Percentiles rank a stretch among this genome's conserved stretches.
phyloP scores from a whole-genome alignment of 2,113 vertebrate species.

The Cinclus mexicanus region DNA sequence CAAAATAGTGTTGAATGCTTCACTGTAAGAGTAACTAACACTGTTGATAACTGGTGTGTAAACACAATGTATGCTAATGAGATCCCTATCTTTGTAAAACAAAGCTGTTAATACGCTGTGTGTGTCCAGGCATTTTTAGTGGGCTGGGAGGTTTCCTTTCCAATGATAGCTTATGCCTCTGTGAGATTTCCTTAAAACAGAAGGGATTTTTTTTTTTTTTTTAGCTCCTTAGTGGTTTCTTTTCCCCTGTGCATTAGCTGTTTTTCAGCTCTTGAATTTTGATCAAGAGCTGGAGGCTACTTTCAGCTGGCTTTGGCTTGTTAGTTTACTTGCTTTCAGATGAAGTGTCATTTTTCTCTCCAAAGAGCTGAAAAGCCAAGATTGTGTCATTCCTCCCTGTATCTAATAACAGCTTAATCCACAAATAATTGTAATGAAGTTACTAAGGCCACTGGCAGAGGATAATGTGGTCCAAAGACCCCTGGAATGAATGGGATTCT shows the following conservation, averaged over 20 bases:
- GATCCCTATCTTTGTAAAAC: not conserved
- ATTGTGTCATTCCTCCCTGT: not conserved
- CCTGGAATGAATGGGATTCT: not conserved
- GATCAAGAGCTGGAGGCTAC: not conserved
- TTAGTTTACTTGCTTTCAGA: not conserved
- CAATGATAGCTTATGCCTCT: not conserved
- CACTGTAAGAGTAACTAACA: not conserved
- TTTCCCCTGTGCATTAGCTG: not conserved
- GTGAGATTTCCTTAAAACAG: not conserved
- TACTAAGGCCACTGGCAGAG: not conserved
- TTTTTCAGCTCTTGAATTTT: conserved; percentile 16
- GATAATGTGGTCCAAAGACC: not conserved
- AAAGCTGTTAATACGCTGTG: not conserved
- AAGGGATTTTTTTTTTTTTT: not conserved
- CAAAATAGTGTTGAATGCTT: not conserved
- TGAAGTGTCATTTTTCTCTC: not conserved
- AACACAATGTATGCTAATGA: not conserved
- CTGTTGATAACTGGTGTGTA: not conserved
- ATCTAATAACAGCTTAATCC: not conserved
- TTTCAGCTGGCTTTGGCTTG: not conserved
- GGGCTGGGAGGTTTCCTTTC: not conserved
- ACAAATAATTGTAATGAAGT: not conserved
- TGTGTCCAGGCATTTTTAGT: not conserved
- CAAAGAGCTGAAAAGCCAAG: not conserved
- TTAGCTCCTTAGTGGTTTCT: not conserved